Conservation (phyloP, 2,113 vertebrate species). For the Oryzias javanicus region DNA sequence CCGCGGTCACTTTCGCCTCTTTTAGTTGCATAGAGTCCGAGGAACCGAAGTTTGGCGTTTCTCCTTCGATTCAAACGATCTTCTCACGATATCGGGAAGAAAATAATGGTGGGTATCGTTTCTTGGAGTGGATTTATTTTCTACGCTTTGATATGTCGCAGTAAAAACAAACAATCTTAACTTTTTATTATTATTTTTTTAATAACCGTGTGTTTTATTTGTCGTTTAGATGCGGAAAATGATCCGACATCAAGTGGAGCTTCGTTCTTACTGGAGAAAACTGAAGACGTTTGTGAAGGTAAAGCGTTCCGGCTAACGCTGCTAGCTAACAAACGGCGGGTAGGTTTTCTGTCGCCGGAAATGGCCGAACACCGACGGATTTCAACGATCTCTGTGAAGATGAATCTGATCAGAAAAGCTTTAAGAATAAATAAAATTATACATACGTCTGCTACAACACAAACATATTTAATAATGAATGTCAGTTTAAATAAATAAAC, state of each 20-base stretch:
- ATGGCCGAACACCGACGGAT: neutral
- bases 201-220: neutral
- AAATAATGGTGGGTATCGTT: constrained; percentile 16
- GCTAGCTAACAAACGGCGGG: neutral
- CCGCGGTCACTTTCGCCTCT: neutral
- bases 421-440: neutral
- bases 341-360: rapidly evolving
- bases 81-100: neutral
- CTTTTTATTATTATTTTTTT: neutral
- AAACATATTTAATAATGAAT: no score
- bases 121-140: neutral
- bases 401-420: neutral
- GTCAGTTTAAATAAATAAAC: no score
- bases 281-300: constrained; percentile 76
- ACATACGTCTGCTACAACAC: neutral
- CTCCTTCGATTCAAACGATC: neutral
- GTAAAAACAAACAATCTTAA: no score
- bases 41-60: rapidly evolving
- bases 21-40: neutral
- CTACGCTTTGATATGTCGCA: no score
- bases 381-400: neutral
- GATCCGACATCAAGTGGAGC: constrained; percentile 49
- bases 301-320: constrained; percentile 28
- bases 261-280: constrained; percentile 65
- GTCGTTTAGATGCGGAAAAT: constrained; percentile 49